These are phyloP conservation scores for Allolobophora icterica DNA, from an alignment of 2,888 invertebrate genomes.

Conservation along the genomic window DNA sequence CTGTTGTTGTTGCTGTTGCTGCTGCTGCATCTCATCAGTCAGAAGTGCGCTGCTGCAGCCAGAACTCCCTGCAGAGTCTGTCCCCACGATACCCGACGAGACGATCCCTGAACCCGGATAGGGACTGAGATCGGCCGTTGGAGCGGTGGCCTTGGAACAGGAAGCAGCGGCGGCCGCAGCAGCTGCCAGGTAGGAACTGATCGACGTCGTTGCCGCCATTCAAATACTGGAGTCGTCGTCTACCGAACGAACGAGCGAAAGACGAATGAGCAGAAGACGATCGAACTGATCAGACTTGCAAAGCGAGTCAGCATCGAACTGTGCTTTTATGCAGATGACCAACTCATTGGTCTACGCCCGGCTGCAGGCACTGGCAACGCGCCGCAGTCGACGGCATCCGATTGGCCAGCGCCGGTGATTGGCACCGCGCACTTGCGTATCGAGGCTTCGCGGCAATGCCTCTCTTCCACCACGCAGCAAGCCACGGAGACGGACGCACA, in stretches of 20 bases:
- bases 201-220: not conserved
- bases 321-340: slow-evolving; percentile 2
- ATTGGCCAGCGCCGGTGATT: slow-evolving; percentile 24
- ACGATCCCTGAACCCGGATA: not conserved
- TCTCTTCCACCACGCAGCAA: not conserved
- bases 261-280: not conserved
- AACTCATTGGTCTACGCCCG: slow-evolving; percentile 25
- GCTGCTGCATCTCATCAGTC: not conserved
- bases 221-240: not conserved
- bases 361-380: not conserved
- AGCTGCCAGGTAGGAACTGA: slow-evolving; percentile 22
- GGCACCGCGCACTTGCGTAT: slow-evolving; percentile 22
- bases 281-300: slow-evolving; percentile 2
- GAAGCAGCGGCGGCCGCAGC: not conserved
- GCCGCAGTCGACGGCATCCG: not conserved
- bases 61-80: slow-evolving; percentile 12
- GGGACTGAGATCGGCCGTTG: not conserved
- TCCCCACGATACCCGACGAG: not conserved
- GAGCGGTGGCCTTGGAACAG: slow-evolving; percentile 5
- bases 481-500: not conserved
- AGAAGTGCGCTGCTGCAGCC: not conserved
- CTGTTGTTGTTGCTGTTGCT: not conserved
- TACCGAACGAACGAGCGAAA: too few species aligned
- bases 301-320: slow-evolving; percentile 1
- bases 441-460: slow-evolving; percentile 2